Evolutionary conservation across 2,888 invertebrate genomes (phyloP).

Genomic region (Zaprionus lineosus): DNA sequence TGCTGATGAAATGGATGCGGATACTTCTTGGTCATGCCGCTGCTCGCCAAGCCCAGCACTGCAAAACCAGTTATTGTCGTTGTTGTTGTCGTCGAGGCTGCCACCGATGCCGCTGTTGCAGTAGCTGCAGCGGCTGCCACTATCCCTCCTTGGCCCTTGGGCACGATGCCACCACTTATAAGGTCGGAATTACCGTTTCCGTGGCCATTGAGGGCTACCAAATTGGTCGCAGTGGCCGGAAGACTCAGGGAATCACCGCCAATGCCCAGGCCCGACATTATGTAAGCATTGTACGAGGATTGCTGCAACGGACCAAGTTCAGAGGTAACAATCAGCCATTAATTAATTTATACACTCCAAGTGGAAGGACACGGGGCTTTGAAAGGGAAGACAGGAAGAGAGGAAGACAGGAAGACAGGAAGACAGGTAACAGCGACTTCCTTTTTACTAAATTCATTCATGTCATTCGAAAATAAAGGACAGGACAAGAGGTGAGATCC

Average conservation of each 20-base stretch:
- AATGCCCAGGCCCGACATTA: constrained; percentile 77
- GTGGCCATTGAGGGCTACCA: constrained; percentile 28
- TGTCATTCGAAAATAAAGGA: too few relatives aligned
- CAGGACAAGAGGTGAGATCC: too few relatives aligned
- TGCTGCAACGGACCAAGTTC: too few relatives aligned
- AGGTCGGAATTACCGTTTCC: constrained; percentile 36
- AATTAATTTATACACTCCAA: too few relatives aligned
- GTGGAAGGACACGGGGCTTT: too few relatives aligned
- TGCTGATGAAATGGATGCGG: constrained; percentile 58
- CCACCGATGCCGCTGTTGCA: constrained; percentile 2
- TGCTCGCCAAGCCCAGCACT: constrained; percentile 60
- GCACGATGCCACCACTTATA: constrained; percentile 27
- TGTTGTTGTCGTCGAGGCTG: constrained; percentile 21
- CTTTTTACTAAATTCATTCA: too few relatives aligned
- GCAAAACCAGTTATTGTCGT: constrained; percentile 57
- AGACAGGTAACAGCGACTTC: too few relatives aligned
- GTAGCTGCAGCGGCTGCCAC: constrained; percentile 8
- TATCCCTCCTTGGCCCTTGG: constrained; percentile 1
- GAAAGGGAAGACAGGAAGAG: too few relatives aligned
- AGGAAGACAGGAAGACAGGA: too few relatives aligned
- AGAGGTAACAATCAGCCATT: too few relatives aligned
- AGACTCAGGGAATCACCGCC: constrained; percentile 72
- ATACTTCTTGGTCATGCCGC: constrained; percentile 51
- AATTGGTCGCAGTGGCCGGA: constrained; percentile 35
- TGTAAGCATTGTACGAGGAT: constrained; percentile 76